Conservation (phyloP, 2,797 vertebrate species). For the Sciaenops ocellatus region DNA sequence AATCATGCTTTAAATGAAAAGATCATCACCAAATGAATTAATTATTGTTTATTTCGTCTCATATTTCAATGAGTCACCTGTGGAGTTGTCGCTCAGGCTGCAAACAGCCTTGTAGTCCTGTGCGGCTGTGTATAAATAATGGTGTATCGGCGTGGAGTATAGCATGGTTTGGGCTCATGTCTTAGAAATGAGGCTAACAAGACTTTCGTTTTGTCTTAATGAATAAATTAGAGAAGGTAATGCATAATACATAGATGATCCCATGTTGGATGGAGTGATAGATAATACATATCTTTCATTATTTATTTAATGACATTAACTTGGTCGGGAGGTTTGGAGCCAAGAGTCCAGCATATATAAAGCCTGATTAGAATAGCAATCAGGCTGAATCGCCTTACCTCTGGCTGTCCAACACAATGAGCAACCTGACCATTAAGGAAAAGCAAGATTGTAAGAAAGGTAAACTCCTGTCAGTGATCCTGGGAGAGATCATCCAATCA, state of each 20-base stretch:
- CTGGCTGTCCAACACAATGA: constrained; percentile 27
- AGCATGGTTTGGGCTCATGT: constrained; percentile 69
- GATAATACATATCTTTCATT: constrained; percentile 94
- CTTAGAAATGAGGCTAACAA: constrained; percentile 91
- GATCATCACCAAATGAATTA: constrained; percentile 7
- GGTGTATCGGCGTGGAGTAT: constrained; percentile 38
- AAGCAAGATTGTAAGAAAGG: constrained; percentile 28
- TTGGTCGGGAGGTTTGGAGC: constrained; percentile 83
- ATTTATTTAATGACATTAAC: constrained; percentile 98
- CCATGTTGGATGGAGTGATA: constrained; percentile 94
- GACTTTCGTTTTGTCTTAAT: constrained; percentile 97
- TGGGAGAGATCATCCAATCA: constrained; percentile 3
- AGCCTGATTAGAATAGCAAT: constrained; percentile 75
- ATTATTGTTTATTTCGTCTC: constrained; percentile 9
- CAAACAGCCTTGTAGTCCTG: constrained; percentile 42
- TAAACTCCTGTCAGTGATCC: constrained; percentile 28
- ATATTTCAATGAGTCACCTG: constrained; percentile 17
- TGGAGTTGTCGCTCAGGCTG: constrained; percentile 31
- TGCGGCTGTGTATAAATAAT: constrained; percentile 64
- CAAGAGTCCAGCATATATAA: constrained; percentile 69
- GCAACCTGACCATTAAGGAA: constrained; percentile 39
- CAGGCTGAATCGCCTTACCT: constrained; percentile 51
- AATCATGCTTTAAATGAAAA: constrained; percentile 6
- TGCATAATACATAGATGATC: constrained; percentile 96
- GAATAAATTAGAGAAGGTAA: constrained; percentile 96